Base-by-base conservation (phyloP, 2,797 vertebrate genomes). In the Aphelocoma californica region DNA sequence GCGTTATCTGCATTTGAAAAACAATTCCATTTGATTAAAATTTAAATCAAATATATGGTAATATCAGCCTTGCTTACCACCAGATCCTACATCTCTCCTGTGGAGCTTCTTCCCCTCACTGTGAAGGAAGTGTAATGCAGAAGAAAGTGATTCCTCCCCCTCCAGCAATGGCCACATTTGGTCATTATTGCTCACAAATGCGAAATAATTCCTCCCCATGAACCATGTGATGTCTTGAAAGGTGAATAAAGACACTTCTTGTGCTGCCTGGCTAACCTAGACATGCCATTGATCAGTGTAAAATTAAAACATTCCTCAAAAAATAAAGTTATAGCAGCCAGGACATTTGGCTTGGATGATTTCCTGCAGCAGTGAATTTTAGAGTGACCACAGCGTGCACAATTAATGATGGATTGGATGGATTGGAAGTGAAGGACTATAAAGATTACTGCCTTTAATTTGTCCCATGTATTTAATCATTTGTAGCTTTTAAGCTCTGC, bases 31-130 rank as follows among this genome's bases (percentile, higher is more conserved):
- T 77, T 61, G 83, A 88, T 90, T 92, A 80, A 93, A 93, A 93
- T 91, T 92, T 94, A 90, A 88, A 91, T 95, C 82, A 91, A 88
- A 42, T 93, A 54, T 71, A 86, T 54, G 81, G 73, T 80, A 88
- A 71, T 45, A 86, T 7, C 70, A 54, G 58, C 62, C n/a, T 86
- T 66, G 29, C 21, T 75, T 79, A 15, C 14, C 36, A 48, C 20
- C 42, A 79, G 32, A 66, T 18, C 44, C 51, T 51, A 71, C 42
- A 48, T 51, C 26, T 84, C 51, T 67, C 48, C 62, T 28, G 23
- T 48, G 58, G 10, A 90, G 58, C 32, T 48, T 53, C 77, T 90
- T 78, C 53, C 48, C 53, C 29, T 65, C 38, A 57, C 13, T 7
- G 2, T n/a, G 26, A 71, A 28, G 38, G 56, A 91, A 81, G 74